Conservation (phyloP, 2,888 invertebrate species). For the Acrocyrtus sp. region DNA sequence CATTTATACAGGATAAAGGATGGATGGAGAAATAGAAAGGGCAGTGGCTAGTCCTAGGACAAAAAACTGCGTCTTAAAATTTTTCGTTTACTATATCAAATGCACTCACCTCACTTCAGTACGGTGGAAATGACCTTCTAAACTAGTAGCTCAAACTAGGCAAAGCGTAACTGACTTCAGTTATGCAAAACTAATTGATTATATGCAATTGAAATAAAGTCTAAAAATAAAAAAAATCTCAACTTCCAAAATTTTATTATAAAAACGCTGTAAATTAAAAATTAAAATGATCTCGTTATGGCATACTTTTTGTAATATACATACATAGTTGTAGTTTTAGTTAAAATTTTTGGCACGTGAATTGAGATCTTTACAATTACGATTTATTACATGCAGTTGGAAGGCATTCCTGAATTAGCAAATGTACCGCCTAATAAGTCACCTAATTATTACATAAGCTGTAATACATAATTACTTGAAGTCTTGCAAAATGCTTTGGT, state of each 20-base stretch:
- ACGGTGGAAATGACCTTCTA: no score
- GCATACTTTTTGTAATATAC: not conserved
- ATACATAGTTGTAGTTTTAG: not conserved
- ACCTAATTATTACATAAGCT: not conserved
- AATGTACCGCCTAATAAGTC: not conserved
- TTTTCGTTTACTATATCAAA: no score
- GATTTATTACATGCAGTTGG: not conserved
- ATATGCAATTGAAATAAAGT: not conserved
- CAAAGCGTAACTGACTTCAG: no score
- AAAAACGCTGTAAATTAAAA: not conserved
- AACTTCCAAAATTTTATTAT: not conserved
- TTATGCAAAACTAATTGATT: no score
- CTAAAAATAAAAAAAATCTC: not conserved
- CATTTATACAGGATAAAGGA: no score
- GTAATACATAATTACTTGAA: not conserved
- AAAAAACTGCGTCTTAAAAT: no score
- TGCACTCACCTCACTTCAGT: no score
- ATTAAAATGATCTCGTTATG: not conserved
- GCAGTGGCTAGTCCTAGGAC: no score
- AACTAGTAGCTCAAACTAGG: no score
- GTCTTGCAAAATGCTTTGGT: not conserved
- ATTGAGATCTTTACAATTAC: constrained; percentile 12
- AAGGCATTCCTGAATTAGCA: not conserved
- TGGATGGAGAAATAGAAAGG: no score
- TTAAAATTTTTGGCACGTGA: constrained; percentile 12